Evolutionary conservation across 2,888 invertebrate species (phyloP).

Genomic region (Ichneumoninae sp.): DNA sequence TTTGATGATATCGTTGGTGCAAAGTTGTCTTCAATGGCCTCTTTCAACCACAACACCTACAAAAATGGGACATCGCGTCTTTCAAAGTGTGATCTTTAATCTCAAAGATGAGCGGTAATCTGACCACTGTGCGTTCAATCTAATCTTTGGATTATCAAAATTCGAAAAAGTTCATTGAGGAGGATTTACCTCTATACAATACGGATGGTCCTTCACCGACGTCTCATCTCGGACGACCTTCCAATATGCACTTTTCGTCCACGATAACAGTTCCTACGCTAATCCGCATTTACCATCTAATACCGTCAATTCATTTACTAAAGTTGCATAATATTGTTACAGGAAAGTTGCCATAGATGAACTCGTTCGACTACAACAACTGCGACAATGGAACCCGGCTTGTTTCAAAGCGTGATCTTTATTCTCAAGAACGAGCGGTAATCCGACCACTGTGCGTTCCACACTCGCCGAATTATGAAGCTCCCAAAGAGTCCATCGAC

Average conservation of each 20-base stretch:
- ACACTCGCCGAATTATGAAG: too few relatives aligned
- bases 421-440: not conserved
- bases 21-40: too few relatives aligned
- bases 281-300: not conserved
- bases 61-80: too few relatives aligned
- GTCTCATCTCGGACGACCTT: constrained; percentile 17
- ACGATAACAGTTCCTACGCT: not conserved
- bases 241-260: not conserved
- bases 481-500: not conserved
- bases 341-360: too few relatives aligned
- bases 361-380: too few relatives aligned
- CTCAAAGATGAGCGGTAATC: too few relatives aligned
- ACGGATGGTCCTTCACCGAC: not conserved
- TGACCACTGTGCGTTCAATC: too few relatives aligned
- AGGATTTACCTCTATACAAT: not conserved
- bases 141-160: too few relatives aligned
- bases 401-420: not conserved
- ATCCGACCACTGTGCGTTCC: not conserved
- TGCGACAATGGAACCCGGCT: not conserved
- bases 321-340: not conserved
- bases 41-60: too few relatives aligned
- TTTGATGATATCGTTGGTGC: too few relatives aligned
- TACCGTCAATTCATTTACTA: constrained; percentile 12
- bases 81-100: too few relatives aligned
- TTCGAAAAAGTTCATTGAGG: not conserved